Evolutionary conservation across 2,888 invertebrate species (phyloP), one percentile per base, ranked within the genome.

Genomic region (Myopa testacea): DNA sequence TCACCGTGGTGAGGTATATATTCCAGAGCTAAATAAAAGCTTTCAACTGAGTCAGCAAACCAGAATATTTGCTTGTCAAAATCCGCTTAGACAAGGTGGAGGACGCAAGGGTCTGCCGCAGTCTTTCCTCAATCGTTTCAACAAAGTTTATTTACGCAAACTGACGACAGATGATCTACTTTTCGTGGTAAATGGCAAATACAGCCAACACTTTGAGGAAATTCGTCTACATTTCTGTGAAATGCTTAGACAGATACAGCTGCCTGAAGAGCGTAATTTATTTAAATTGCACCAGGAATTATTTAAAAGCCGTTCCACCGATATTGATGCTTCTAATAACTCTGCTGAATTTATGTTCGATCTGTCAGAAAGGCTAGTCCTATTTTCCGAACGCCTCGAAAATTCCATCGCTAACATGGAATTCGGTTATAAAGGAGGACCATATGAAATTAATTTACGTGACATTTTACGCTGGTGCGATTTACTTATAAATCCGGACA

Each of bases 401-500:
- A 87, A 91, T 14, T 93, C 94, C 85, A 92, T 94, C 16, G 91
- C 92, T 2, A 90, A 91, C 63, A 88, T 92, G 83, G 91, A 92
- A 78, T 96, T 96, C 92, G 98, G 95, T 0, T 92, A 93, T 82
- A 92, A 91, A 85, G 98, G 98, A 0, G 93, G 95, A 0, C 98
- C 98, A 0, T 99, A 96, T 95, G 99, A 99, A 89, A 96, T 98
- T 90, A 99, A 99, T 90, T 91, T 99, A 69, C 92, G 99, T 84
- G 99, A 99, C 87, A 91, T 99, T 82, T 93, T 95, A 78, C 93
- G 99, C 82, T 99, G 98, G 98, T 96, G 96, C 86, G 94, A 97
- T 84, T 92, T 94, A 0, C 90, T 94, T 0, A 88, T 92, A 50
- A 89, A 86, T 78, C 80, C 84, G 0, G 79, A 86, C 26, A 88